Percentiles rank a stretch among this genome's conserved stretches.
Evolutionary conservation across 2,888 invertebrate species (phyloP).

Genomic region (Noctua janthe): DNA sequence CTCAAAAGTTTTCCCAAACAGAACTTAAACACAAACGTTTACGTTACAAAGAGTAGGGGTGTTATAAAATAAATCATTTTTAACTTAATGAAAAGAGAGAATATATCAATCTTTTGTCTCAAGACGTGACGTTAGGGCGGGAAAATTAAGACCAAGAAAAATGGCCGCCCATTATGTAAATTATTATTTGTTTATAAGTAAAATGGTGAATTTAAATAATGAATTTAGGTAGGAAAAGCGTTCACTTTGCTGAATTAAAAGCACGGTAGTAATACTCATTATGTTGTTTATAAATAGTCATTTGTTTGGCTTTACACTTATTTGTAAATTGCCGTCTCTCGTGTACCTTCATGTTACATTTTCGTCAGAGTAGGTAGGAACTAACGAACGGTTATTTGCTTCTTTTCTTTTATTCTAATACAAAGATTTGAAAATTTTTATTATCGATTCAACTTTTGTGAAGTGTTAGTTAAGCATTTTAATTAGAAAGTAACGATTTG

Average conservation of each 20-base stretch:
- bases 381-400: neutral
- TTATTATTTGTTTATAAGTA: conserved; percentile 86
- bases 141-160: conserved; percentile 86
- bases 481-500: neutral
- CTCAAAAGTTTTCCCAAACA: conserved; percentile 56
- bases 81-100: conserved; percentile 84
- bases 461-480: neutral
- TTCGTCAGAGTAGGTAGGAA: neutral
- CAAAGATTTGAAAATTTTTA: neutral
- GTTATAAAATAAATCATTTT: conserved; percentile 83
- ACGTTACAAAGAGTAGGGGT: conserved; percentile 70
- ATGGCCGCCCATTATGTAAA: conserved; percentile 84
- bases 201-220: conserved; percentile 73
- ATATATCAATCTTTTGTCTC: conserved; percentile 89
- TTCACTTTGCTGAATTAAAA: conserved; percentile 71
- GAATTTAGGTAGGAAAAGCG: conserved; percentile 70
- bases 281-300: conserved; percentile 41
- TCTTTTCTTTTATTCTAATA: neutral
- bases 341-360: neutral
- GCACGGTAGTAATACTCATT: conserved; percentile 48
- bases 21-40: conserved; percentile 58
- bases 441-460: neutral
- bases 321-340: conserved; percentile 3
- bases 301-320: conserved; percentile 59
- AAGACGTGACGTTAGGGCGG: conserved; percentile 73